phyloP scores from a whole-genome alignment of 2,113 vertebrate species.

The Ictalurus punctatus region DNA sequence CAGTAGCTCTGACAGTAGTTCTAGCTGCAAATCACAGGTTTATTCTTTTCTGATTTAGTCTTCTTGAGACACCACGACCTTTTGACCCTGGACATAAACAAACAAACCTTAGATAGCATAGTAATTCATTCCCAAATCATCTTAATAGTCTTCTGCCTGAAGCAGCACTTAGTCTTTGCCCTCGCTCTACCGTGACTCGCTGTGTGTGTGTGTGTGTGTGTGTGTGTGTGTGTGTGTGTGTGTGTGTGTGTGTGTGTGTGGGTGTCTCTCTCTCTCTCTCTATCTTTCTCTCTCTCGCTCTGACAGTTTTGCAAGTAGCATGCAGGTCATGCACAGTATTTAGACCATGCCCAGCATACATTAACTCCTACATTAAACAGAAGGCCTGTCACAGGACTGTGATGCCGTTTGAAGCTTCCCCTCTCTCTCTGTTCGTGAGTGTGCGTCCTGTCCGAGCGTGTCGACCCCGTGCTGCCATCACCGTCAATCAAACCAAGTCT shows the following conservation, averaged over 20 bases:
- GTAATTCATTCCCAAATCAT: constrained; percentile 13
- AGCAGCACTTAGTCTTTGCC: background rate
- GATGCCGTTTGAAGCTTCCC: constrained; percentile 44
- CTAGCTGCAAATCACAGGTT: background rate
- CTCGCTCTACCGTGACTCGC: background rate
- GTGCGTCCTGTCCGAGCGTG: background rate
- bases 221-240: background rate
- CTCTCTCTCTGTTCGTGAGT: constrained; percentile 34
- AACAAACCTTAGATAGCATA: background rate
- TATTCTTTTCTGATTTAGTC: background rate
- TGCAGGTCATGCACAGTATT: constrained; percentile 39
- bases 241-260: background rate
- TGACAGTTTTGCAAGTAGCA: constrained; percentile 27
- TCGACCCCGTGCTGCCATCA: constrained; percentile 14
- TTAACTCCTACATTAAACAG: constrained; percentile 53
- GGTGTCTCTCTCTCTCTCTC: background rate
- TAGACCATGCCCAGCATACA: constrained; percentile 47
- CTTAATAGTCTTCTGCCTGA: constrained; percentile 11
- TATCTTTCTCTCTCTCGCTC: background rate
- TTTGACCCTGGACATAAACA: constrained; percentile 19
- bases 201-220: background rate
- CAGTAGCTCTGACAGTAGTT: background rate
- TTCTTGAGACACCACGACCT: background rate
- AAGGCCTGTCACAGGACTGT: constrained; percentile 35
- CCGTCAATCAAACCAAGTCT: constrained; percentile 44